Base-by-base conservation (phyloP, 1,140 invertebrate genomes). In the Danaus plexippus region DNA sequence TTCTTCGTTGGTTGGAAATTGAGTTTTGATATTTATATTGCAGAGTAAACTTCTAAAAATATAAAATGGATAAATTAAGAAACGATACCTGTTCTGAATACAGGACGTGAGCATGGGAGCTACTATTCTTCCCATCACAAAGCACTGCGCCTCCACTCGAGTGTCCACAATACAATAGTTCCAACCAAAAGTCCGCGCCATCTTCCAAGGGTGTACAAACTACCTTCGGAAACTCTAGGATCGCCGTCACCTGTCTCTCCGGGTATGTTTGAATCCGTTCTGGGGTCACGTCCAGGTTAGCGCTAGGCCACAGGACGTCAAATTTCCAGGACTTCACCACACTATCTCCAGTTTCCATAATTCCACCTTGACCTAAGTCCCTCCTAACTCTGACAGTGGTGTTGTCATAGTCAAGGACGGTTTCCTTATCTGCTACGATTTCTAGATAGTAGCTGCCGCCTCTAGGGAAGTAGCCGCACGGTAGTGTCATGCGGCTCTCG, bases 191-290 rank as follows among this genome's bases (percentile, higher is more conserved):
- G 63, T 93, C 91, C 0, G 92, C 92, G 48, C 93, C 87, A 9
- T 89, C 89, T 44, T 88, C 88, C 9, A 91, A 80, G 6, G 84
- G 82, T 9, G 90, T 88, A 72, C 93, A 94, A 43, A 90, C 89
- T 0, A 92, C 90, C 49, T 90, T 91, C 1, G 91, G 89, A 71
- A 94, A 95, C 67, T 92, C 90, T 41, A 95, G 67, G 1, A 90
- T 92, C 1, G 92, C 92, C 45, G 89, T 90, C 48, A 95, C 92
- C 5, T 92, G 89, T 49, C 88, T 82, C 64, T 90, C 91, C 7
- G 94, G 94, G 81, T 94, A 95, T n/a, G 94, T 95, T 57, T 90
- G 89, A 18, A 95, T 90, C 50, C 91, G 89, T 67, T 93, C 91
- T 0, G 93, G 93, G 52, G 91, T 92, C 22, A 95, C 86, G 11